Base-by-base conservation (phyloP, 2,888 invertebrate species). In the Galeopsomyia nigrocyanea region DNA sequence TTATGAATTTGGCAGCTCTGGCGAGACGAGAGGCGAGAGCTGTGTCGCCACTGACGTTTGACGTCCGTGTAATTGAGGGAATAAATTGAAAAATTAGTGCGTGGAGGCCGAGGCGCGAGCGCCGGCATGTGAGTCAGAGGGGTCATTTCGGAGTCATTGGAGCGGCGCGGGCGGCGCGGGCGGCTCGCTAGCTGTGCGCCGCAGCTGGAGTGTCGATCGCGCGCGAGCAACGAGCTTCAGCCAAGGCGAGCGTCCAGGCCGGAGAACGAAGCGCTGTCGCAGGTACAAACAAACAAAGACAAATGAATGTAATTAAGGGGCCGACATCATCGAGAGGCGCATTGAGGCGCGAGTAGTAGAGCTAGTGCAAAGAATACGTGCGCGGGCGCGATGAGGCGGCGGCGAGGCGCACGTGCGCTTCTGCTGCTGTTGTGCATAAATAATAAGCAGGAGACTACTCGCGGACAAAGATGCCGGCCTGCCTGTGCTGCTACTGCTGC, bases 391-490 rank as follows among this genome's bases (percentile, higher is more conserved):
- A 6, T 10, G 31, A 31, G 7, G 7, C 31, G 7, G 31, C 3
- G 7, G 60, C 85, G 82, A 81, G 84, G 82, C 84, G 83, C 86
- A 85, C 86, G 86, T 85, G 86, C 82, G 81, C 81, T 78, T 80
- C 73, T 80, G 80, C 69, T 75, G 83, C 83, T 81, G 83, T 84
- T 80, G 79, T 76, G 84, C 84, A 86, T 86, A 86, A 86, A 86
- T 86, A 86, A 85, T 84, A 82, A 39, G 39, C 39, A 10, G 82
- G 80, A 83, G 85, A 85, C 85, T 81, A 5, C 26, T 2, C 26
- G 26, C 80, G 83, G 84, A 85, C 86, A 86, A 86, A 86, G 86
- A 85, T 82, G 84, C 86, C 86, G 86, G 85, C n/a, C n/a, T n/a
- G n/a, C n/a, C n/a, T n/a, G n/a, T n/a, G n/a, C n/a, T n/a, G n/a